Evolutionary conservation across 2,113 vertebrate genomes (phyloP).

Genomic region (Macquaria ambigua): DNA sequence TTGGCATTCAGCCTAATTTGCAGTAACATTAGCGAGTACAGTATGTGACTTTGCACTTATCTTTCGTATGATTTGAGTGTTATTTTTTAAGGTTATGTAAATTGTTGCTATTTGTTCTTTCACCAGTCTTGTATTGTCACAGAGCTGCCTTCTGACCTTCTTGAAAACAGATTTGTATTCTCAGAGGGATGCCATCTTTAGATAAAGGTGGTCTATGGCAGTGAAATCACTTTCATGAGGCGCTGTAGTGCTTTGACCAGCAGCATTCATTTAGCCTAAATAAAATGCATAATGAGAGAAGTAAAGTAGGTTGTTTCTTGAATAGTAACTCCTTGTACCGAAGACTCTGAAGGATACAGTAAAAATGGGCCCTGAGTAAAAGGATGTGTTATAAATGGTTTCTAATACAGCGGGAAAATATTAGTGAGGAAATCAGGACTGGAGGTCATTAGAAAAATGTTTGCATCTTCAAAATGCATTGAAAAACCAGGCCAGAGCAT

Average conservation of each 20-base stretch:
- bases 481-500: constrained; percentile 37
- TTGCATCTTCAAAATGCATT: constrained; percentile 43
- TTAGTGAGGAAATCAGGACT: constrained; percentile 32
- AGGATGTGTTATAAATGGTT: constrained; percentile 22
- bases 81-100: constrained; percentile 35
- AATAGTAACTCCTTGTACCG: constrained; percentile 16
- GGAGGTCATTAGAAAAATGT: constrained; percentile 56
- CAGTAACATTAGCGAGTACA: constrained; percentile 20
- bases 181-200: constrained; percentile 38
- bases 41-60: constrained; percentile 22
- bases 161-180: constrained; percentile 40
- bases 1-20: constrained; percentile 28
- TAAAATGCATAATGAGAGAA: constrained; percentile 45
- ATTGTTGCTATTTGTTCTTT: constrained; percentile 33
- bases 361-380: constrained; percentile 15
- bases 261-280: constrained; percentile 60
- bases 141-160: constrained; percentile 20
- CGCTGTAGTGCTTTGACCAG: constrained; percentile 41
- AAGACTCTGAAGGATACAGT: constrained; percentile 18
- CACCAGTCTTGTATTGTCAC: constrained; percentile 5
- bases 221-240: constrained; percentile 52
- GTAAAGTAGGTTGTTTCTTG: constrained; percentile 53
- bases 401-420: constrained; percentile 23
- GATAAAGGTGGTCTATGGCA: constrained; percentile 47
- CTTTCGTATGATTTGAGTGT: constrained; percentile 13